These are phyloP conservation scores for Nixonia krombeini DNA, from an alignment of 1,140 invertebrate genomes.

Conservation along the genomic window DNA sequence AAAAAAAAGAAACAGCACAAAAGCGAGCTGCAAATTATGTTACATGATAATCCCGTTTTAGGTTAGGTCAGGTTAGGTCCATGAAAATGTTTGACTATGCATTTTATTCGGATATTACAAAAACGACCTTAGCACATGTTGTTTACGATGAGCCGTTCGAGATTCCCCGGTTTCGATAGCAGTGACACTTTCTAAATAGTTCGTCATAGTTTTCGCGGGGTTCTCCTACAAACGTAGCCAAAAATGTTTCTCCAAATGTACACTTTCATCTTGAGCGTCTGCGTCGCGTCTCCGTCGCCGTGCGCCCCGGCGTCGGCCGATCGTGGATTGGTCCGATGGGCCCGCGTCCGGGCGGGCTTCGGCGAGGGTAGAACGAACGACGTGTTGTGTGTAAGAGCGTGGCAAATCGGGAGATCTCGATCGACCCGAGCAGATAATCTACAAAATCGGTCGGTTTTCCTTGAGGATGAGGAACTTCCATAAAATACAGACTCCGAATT, in stretches of 20 bases:
- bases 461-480: constrained; percentile 69
- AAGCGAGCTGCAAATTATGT: too few relatives aligned
- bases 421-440: constrained; percentile 57
- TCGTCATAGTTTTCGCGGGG: constrained; percentile 1
- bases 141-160: constrained; percentile 47
- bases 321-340: too few relatives aligned
- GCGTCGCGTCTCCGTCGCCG: too few relatives aligned
- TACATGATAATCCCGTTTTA: too few relatives aligned
- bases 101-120: constrained; percentile 69
- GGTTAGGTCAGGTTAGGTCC: too few relatives aligned
- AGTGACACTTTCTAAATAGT: constrained; percentile 18
- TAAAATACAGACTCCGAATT: constrained; percentile 62
- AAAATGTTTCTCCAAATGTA: constrained; percentile 5
- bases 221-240: constrained; percentile 14
- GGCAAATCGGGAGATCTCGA: constrained; percentile 55
- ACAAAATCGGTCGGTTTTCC: constrained; percentile 63
- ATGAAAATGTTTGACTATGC: constrained; percentile 52
- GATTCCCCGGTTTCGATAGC: constrained; percentile 48
- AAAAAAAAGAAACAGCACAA: too few relatives aligned
- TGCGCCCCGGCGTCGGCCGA: too few relatives aligned
- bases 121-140: constrained; percentile 61
- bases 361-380: constrained; percentile 16
- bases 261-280: constrained; percentile 9
- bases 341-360: too few relatives aligned
- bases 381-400: constrained; percentile 29